These are phyloP conservation scores for Malthinus seriepunctatus DNA, from an alignment of 2,888 invertebrate species.

Conservation along the genomic window DNA sequence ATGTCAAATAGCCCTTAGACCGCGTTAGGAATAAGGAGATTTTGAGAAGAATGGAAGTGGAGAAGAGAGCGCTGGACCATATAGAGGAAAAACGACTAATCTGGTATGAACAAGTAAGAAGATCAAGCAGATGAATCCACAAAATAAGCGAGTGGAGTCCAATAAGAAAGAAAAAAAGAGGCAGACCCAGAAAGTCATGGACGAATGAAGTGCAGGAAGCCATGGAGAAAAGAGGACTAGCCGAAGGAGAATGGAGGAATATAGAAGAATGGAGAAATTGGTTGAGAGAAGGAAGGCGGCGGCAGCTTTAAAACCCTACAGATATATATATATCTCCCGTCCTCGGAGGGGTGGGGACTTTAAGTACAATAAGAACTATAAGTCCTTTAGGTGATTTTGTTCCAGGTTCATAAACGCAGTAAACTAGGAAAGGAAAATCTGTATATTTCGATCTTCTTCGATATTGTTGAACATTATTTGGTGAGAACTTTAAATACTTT, in stretches of 20 bases:
- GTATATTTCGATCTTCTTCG: too few relatives aligned
- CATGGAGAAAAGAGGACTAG: neutral
- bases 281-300: too few relatives aligned
- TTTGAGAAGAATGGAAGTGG: constrained; percentile 2
- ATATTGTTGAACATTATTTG: too few relatives aligned
- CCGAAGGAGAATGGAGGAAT: neutral
- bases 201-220: neutral
- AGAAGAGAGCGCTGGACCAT: neutral
- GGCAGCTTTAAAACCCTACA: too few relatives aligned
- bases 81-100: constrained; percentile 7
- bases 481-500: too few relatives aligned
- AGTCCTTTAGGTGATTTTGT: too few relatives aligned
- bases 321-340: too few relatives aligned
- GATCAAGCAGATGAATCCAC: neutral
- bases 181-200: neutral
- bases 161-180: neutral
- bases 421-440: too few relatives aligned
- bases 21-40: constrained; percentile 3
- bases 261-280: neutral
- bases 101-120: constrained; percentile 6
- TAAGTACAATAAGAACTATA: too few relatives aligned
- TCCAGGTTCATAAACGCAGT: too few relatives aligned
- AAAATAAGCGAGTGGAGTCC: neutral
- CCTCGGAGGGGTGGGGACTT: too few relatives aligned
- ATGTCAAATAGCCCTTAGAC: too few relatives aligned